Base-by-base conservation (phyloP, 2,888 invertebrate species). In the Drosophila pseudotakahashii region DNA sequence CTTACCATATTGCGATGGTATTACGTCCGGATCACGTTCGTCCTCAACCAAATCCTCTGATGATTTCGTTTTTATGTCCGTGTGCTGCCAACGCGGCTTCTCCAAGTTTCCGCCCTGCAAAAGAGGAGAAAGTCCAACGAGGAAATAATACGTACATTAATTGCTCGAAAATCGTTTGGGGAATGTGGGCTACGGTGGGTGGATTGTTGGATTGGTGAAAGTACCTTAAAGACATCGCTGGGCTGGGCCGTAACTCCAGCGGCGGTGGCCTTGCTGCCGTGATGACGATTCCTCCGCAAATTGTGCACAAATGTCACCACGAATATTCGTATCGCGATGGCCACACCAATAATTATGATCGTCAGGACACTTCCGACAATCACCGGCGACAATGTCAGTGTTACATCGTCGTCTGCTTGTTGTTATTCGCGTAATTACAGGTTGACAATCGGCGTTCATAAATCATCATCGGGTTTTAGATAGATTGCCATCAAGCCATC, bases 1-100 rank as follows among this genome's bases (percentile, higher is more conserved):
- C 90, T 84, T 92, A 95, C 95, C 95, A 84, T 94, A 95, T 93
- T 95, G 95, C 73, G 95, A 95, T 74, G 95, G 95, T 90, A 96
- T 95, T 70, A 95, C 94, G 91, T 96, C 95, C 16, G 95, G 95
- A 92, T 96, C 95, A 73, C 92, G 90, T 82, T 91, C 91, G 72
- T 92, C 92, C 76, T 92, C 91, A 58, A 91, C 90, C 73, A 91
- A 81, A 81, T 92, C 92, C 71, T 92, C 92, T 0, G 92, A 89
- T 54, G 92, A 91, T 76, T 92, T 92, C 14, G 91, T 91, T 88
- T 92, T 92, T 66, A 91, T 93, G 89, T 91, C 93, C 89, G 90
- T 93, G 75, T 92, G 92, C 67, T 92, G 92, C 92, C 92, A 92
- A 6, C 92, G 91, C 57, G 92, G 92, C 73, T 92, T 92, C 61